Percentiles rank a stretch among this genome's conserved stretches.
Conservation (phyloP, 2,113 vertebrate genomes). For the Enhydra lutris region DNA sequence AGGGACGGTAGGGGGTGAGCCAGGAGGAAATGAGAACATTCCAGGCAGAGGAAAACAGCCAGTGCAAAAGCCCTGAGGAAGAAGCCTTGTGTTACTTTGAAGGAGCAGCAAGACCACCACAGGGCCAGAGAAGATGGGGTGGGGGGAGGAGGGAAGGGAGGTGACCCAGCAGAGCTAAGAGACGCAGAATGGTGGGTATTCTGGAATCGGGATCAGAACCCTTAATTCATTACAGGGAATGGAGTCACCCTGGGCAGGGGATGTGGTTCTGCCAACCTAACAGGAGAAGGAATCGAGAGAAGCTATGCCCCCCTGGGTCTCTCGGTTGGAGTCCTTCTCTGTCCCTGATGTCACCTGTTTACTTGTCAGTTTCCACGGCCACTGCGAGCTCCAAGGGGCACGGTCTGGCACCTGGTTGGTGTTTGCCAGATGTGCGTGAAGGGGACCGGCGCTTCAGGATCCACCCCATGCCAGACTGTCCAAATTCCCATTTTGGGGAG, state of each 20-base stretch:
- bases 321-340: background rate
- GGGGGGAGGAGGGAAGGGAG: accelerated
- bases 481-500: background rate
- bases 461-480: background rate
- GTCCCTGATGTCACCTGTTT: background rate
- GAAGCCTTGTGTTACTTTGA: background rate
- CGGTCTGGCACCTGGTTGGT: background rate
- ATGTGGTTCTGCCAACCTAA: no score
- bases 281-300: background rate
- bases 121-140: no score
- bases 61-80: background rate
- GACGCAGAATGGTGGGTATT: background rate
- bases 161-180: background rate
- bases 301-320: accelerated
- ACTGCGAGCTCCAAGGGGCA: background rate
- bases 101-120: background rate
- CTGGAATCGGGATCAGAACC: background rate
- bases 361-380: background rate
- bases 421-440: background rate
- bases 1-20: background rate
- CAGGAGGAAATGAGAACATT: background rate
- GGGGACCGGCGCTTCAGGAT: background rate
- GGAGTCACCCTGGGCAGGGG: background rate
- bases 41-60: background rate
- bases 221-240: background rate